Base-by-base conservation (phyloP, 2,797 vertebrate species). In the Parauchenoglanis ngamensis region DNA sequence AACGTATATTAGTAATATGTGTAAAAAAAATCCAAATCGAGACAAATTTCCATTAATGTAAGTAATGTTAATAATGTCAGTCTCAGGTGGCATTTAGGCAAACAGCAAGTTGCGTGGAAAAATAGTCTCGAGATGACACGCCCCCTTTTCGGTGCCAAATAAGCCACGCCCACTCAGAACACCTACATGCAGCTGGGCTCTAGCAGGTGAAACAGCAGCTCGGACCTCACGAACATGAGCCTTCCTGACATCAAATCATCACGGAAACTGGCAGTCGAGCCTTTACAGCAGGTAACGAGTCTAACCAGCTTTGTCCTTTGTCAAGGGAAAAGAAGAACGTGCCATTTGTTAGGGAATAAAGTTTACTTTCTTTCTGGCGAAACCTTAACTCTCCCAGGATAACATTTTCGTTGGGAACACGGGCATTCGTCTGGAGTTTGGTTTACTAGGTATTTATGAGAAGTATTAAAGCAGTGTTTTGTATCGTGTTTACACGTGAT, bases 221-320 rank as follows among this genome's bases (percentile, higher is more conserved):
- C 52, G 61, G 80, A 83, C 49, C 35, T 44, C 0, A 7, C 7
- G 7, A 79, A 59, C 31, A 96, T 96, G 96, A 96, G 95, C 85
- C 91, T 96, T 8, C 94, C 94, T 49, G 95, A 96, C 86, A 91
- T 77, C 75, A 95, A 90, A 68, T 87, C 94, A 0, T 0, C 85
- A 0, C 90, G 80, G 0, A 95, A 94, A 84, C 91, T 85, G 13
- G 89, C 92, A 3, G 78, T 91, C 1, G n/a, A 89, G 0, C 76
- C 90, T 0, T 1, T 56, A 0, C 80, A 88, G 25, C 67, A 85
- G 81, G 95, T 96, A 93, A 91, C 8, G 5, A 21, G 13, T 28
- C 59, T 4, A 28, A 21, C 12, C 25, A 25, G 35, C 46, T 49
- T 49, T 49, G 46, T 49, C 35, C 4, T 17, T 46, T 81, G 54